Conservation (phyloP, 2,797 vertebrate species). For the Pseudochromis fuscus region DNA sequence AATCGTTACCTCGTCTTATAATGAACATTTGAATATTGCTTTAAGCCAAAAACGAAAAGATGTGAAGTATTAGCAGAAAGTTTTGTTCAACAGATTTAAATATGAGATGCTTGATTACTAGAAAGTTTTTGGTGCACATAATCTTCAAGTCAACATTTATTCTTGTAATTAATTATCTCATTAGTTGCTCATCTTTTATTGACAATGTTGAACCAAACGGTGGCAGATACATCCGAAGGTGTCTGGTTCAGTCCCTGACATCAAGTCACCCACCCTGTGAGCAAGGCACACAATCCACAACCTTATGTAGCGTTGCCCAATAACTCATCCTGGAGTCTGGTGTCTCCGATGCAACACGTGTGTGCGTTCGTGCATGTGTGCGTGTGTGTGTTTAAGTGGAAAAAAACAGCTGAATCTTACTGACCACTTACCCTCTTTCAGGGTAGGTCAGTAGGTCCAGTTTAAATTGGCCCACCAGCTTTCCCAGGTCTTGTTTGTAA, state of each 20-base stretch:
- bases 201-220: neutral
- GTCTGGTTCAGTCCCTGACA: neutral
- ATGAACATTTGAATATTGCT: neutral
- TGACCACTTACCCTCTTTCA: conserved; percentile 4
- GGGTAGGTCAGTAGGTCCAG: neutral
- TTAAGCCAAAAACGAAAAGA: neutral
- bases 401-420: conserved; percentile 8
- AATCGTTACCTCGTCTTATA: neutral
- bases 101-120: neutral
- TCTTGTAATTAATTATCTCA: neutral
- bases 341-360: no score
- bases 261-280: conserved; percentile 7
- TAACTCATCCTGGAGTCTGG: neutral
- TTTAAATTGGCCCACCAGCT: conserved; percentile 21
- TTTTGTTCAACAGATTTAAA: neutral
- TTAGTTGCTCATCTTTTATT: neutral
- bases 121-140: neutral
- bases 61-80: neutral
- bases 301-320: neutral
- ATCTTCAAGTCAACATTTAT: conserved; percentile 11
- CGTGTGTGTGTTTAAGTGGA: neutral
- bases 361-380: conserved; percentile 16
- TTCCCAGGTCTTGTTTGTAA: conserved; percentile 41
- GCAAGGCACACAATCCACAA: conserved; percentile 17
- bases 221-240: neutral